Conservation (phyloP, 2,888 invertebrate genomes). For the Platycheirus albimanus region DNA sequence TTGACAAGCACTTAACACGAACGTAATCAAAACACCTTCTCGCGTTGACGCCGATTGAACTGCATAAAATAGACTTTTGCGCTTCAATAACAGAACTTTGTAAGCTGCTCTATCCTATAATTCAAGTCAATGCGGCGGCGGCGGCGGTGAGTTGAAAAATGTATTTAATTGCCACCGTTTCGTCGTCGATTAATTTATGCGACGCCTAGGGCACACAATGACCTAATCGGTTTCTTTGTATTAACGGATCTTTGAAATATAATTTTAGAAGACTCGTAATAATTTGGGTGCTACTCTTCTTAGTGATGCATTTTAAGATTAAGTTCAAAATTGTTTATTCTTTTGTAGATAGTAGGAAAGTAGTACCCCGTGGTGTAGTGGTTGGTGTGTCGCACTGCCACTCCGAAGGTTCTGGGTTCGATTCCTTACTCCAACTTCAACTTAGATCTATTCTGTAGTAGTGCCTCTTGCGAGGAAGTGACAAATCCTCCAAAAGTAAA, state of each 20-base stretch:
- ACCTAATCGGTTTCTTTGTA: constrained; percentile 35
- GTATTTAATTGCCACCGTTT: constrained; percentile 50
- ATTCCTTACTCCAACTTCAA: too few species aligned
- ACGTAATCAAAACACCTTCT: constrained; percentile 17
- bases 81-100: constrained; percentile 34
- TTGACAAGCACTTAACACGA: constrained; percentile 31
- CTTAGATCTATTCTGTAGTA: too few species aligned
- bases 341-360: too few species aligned
- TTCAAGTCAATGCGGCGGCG: not conserved
- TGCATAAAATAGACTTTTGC: not conserved
- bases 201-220: constrained; percentile 35
- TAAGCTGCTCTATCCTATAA: not conserved
- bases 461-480: too few species aligned
- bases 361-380: too few species aligned
- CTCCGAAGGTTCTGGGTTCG: too few species aligned
- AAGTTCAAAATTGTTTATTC: too few species aligned
- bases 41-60: not conserved
- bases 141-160: constrained; percentile 20
- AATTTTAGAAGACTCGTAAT: too few species aligned
- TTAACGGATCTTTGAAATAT: not conserved
- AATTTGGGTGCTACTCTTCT: too few species aligned
- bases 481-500: too few species aligned
- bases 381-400: too few species aligned
- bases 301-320: too few species aligned
- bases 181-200: constrained; percentile 55